Evolutionary conservation across 2,888 invertebrate genomes (phyloP), one percentile per base, ranked within the genome.

Genomic region (Schrankia costaestrigalis): DNA sequence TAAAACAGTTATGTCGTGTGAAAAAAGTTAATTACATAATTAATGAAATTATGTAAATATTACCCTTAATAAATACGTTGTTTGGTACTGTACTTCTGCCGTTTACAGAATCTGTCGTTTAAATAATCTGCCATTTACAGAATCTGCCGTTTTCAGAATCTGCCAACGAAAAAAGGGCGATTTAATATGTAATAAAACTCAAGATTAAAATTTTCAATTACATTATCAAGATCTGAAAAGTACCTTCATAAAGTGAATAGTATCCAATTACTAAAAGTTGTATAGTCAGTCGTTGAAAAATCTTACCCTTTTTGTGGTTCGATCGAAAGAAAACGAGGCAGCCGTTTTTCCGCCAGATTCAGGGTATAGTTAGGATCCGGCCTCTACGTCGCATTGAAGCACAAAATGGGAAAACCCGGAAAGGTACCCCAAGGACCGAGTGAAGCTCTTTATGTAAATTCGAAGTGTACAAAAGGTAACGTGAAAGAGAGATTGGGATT

Each of bases 361-460:
- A 57, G 59, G 58, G 53, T 59, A 64, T 56, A 68, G 66, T 71
- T 65, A 68, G 63, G 63, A 60, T 55, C 54, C 59, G 61, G 57
- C 59, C 67, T 62, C 57, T 57, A 57, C 63, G 67, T 76, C 71
- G 72, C 75, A 77, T 82, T 82, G 71, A 72, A 72, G 75, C 79
- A 77, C 77, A 78, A 84, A 84, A 84, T 81, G 71, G n/a, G 80
- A 68, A 78, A 78, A 74, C 67, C 78, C 75, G 73, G 76, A 77
- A 83, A 83, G 70, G 78, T 78, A 75, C 84, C 85, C 84, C 48
- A 65, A 81, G 85, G 85, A 84, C 74, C 68, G 61, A 61, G 63
- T 51, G 57, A 58, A 71, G 64, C 76, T 81, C 78, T 84, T 85
- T 85, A 85, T 84, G 85, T 76, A 84, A 84, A 85, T 83, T 71